A percentile compares a stretch with the other conserved stretches of the same genome.
phyloP scores from a whole-genome alignment of 2,888 invertebrate species.

The Therioaphis trifolii region DNA sequence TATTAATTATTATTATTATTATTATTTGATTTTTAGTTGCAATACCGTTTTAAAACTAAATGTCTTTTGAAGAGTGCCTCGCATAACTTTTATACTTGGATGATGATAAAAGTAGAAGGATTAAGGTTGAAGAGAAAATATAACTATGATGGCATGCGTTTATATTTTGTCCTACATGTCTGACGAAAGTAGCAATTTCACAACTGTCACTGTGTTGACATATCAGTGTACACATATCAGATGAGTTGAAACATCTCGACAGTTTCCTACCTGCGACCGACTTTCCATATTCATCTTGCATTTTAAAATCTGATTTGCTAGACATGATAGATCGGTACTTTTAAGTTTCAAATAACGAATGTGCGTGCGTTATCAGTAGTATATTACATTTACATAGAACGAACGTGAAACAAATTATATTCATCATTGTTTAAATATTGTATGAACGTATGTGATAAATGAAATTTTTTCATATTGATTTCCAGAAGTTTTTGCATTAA shows the following conservation, averaged over 20 bases:
- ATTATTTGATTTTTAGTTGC: too few species aligned
- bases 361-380: too few species aligned
- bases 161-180: not conserved
- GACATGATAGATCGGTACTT: constrained; percentile 22
- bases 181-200: constrained; percentile 45
- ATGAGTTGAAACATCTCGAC: constrained; percentile 1
- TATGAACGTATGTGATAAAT: too few species aligned
- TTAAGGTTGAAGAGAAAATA: constrained; percentile 2
- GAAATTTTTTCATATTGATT: too few species aligned
- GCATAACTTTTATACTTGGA: not conserved
- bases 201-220: constrained; percentile 44
- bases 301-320: constrained; percentile 22
- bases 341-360: not conserved
- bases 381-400: too few species aligned
- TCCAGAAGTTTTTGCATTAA: too few species aligned
- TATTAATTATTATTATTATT: too few species aligned
- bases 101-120: not conserved
- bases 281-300: not conserved
- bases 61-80: not conserved
- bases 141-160: constrained; percentile 11
- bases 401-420: too few species aligned
- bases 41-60: too few species aligned
- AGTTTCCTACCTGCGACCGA: not conserved
- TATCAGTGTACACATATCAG: constrained; percentile 34
- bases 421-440: too few species aligned